Base-by-base conservation (phyloP, 2,888 invertebrate species). In the Pseudolycoriella hygida region DNA sequence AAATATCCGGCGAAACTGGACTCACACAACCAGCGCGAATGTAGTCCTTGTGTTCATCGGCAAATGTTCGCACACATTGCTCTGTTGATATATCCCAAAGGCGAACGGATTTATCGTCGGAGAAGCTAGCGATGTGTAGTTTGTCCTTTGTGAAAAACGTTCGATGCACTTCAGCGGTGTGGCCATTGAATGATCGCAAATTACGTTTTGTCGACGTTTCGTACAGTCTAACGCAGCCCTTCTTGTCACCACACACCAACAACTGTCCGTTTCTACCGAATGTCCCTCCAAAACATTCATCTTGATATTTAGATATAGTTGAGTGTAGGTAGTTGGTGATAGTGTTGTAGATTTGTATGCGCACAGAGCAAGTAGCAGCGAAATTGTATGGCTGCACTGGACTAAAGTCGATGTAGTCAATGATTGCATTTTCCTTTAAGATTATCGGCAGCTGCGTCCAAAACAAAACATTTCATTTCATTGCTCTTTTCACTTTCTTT, bases 1-100 rank as follows among this genome's bases (percentile, higher is more conserved):
- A 67, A 37, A 86, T 74, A 57, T 86, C 78, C 14, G 80, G 71
- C 2, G 82, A 76, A 17, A 81, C 73, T 6, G 83, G 78, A 59
- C 80, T 87, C 3, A 80, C 72, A 14, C 81, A 79, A 19, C 92
- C 92, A 44, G 87, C 83, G 56, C 92, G 71, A 3, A 90, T 72
- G 60, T 92, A 92, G 60, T 92, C 90, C 1, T 61, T 69, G 56
- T 87, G 86, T 49, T 77, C 77, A 17, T 68, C 62, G 8, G 5
- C 34, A 56, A 75, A 84, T 32, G 70, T 74, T 15, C 73, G 62
- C 17, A 88, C 54, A 54, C 76, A 72, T 50, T 76, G 76, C 64
- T 92, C 90, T 48, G 77, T 82, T 1, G 87, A 75, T 55, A 96
- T 82, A 58, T 96, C 94, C 92, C 93, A 94, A n/a, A 93, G 56